These are phyloP conservation scores for Lagopus leucura DNA, from an alignment of 2,113 vertebrate species.

Conservation along the genomic window DNA sequence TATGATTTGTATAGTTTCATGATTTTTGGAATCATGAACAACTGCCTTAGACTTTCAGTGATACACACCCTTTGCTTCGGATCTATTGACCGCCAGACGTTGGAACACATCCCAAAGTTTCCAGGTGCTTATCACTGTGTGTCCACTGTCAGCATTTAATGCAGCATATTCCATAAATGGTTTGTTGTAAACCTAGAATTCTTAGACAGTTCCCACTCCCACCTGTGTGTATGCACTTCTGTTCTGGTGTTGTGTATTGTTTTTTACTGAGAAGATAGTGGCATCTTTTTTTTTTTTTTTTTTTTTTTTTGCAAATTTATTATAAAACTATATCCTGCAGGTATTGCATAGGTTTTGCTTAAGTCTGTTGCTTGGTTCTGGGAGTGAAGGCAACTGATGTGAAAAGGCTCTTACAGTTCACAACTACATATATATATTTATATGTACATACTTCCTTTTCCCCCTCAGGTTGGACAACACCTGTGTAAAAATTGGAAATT, in stretches of 20 bases:
- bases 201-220: neutral
- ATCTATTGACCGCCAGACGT: neutral
- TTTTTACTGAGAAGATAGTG: too few species aligned
- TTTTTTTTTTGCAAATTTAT: neutral
- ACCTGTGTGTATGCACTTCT: neutral
- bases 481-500: neutral
- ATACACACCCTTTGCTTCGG: neutral
- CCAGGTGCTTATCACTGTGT: neutral
- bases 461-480: neutral
- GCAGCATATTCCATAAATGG: neutral
- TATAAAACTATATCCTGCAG: neutral
- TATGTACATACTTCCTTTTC: neutral
- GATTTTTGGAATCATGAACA: neutral
- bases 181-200: neutral
- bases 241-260: neutral
- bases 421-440: neutral
- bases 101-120: neutral
- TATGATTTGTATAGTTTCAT: neutral
- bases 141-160: neutral
- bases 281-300: too few species aligned
- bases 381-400: neutral
- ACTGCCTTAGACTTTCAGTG: neutral
- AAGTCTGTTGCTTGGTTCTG: neutral
- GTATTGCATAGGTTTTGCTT: fast-evolving
- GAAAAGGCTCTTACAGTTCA: neutral